These are phyloP conservation scores for Pungitius pungitius DNA, from an alignment of 2,113 vertebrate genomes.

Conservation along the genomic window DNA sequence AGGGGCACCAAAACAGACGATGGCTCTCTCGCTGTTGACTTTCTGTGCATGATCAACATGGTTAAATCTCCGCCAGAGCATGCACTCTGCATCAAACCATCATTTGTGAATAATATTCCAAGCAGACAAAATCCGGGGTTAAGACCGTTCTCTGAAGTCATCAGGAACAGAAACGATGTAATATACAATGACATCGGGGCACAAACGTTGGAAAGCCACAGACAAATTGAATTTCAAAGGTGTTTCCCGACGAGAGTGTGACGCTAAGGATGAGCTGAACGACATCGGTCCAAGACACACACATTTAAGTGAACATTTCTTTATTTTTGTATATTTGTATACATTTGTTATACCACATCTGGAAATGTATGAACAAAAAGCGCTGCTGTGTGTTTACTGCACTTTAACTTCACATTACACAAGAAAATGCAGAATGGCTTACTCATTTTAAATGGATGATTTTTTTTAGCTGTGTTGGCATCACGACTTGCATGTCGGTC, in stretches of 20 bases:
- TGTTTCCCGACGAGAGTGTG: conserved; percentile 27
- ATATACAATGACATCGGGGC: conserved; percentile 31
- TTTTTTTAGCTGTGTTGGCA: not conserved
- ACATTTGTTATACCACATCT: too few relatives aligned
- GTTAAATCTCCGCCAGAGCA: conserved; percentile 3
- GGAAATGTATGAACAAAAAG: too few relatives aligned
- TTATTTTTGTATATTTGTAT: not conserved
- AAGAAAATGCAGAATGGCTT: not conserved
- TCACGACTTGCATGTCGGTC: not conserved
- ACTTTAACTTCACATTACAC: not conserved
- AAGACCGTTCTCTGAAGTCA: conserved; percentile 57
- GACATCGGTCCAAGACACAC: not conserved
- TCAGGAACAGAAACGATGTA: conserved; percentile 54
- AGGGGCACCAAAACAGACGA: conserved; percentile 55
- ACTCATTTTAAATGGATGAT: not conserved
- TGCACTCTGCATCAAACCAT: conserved; percentile 9
- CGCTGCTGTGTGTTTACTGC: not conserved
- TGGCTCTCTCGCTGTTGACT: conserved; percentile 44
- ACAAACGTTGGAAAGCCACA: conserved; percentile 32
- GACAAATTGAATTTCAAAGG: conserved; percentile 53
- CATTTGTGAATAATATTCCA: conserved; percentile 46
- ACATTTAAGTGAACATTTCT: conserved; percentile 13
- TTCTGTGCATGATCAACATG: conserved; percentile 35
- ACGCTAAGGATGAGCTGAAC: conserved; percentile 18
- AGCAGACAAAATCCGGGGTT: conserved; percentile 52